Percentiles rank a stretch among this genome's conserved stretches.
Conservation (phyloP, 2,797 vertebrate genomes). For the Chromobotia macracanthus region DNA sequence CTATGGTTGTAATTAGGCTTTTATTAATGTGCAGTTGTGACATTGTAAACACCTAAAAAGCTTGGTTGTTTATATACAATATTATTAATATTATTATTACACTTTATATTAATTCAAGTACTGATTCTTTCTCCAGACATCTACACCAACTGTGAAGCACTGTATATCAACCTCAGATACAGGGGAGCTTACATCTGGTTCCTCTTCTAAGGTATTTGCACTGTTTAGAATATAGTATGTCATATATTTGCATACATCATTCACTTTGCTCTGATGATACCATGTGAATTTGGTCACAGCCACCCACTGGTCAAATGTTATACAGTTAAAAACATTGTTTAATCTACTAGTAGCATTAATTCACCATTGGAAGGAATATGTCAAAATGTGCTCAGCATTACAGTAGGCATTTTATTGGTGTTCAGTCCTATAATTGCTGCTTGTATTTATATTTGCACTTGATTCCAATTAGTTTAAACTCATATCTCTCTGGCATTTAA, state of each 20-base stretch:
- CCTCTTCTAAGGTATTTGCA: slow-evolving; percentile 65
- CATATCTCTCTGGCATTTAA: not conserved
- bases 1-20: not conserved
- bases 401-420: no score
- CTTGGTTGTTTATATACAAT: not conserved
- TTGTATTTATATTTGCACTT: not conserved
- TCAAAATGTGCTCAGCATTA: no score
- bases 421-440: no score
- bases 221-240: not conserved
- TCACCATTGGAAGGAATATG: no score
- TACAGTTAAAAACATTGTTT: no score
- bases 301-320: not conserved
- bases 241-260: not conserved
- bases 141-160: slow-evolving; percentile 67
- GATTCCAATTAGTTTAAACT: slow-evolving; percentile 1
- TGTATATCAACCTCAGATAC: slow-evolving; percentile 65
- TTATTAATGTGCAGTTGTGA: not conserved
- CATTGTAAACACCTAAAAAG: not conserved
- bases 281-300: not conserved
- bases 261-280: not conserved
- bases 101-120: slow-evolving; percentile 43
- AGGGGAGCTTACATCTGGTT: slow-evolving; percentile 61
- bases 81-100: no score
- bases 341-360: no score
- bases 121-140: slow-evolving; percentile 61